Conservation (phyloP, 2,113 vertebrate genomes). For the Planiliza haematocheilus region DNA sequence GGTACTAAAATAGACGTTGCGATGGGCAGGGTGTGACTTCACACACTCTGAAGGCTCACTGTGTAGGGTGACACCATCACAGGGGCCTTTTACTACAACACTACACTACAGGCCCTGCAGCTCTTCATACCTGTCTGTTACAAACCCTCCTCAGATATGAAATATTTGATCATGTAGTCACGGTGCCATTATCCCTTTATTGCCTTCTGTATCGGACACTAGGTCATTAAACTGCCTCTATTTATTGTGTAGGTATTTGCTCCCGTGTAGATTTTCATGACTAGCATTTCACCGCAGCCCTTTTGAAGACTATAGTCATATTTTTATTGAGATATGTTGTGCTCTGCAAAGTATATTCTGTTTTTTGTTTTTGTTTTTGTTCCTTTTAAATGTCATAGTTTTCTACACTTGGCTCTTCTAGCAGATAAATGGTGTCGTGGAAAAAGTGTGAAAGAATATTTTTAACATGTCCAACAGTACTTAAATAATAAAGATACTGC, state of each 20-base stretch:
- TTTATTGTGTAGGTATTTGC: conserved; percentile 62
- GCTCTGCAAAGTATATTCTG: conserved; percentile 26
- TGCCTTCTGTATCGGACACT: conserved; percentile 33
- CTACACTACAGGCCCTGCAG: conserved; percentile 19
- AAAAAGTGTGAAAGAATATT: conserved; percentile 14
- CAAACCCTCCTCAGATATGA: conserved; percentile 66
- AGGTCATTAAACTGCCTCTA: conserved; percentile 45
- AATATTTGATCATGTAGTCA: conserved; percentile 65
- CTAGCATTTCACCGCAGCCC: conserved; percentile 19
- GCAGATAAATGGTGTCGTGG: conserved; percentile 5
- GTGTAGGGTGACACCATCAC: conserved; percentile 41
- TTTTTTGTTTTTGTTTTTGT: conserved; percentile 24
- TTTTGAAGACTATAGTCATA: conserved; percentile 17
- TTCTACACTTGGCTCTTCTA: conserved; percentile 45
- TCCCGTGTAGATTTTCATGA: conserved; percentile 42
- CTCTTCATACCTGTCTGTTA: conserved; percentile 64
- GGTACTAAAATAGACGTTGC: conserved; percentile 56
- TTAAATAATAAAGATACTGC: conserved; percentile 56
- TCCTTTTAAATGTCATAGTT: conserved; percentile 35
- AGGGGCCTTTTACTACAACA: conserved; percentile 46
- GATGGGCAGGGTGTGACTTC: conserved; percentile 64
- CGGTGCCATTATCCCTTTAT: conserved; percentile 15
- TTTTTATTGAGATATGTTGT: conserved; percentile 29
- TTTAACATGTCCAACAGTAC: conserved; percentile 55
- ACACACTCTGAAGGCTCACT: conserved; percentile 48